These are phyloP conservation scores for Leptonema lineaticorne DNA, from an alignment of 1,140 invertebrate genomes.

Conservation along the genomic window DNA sequence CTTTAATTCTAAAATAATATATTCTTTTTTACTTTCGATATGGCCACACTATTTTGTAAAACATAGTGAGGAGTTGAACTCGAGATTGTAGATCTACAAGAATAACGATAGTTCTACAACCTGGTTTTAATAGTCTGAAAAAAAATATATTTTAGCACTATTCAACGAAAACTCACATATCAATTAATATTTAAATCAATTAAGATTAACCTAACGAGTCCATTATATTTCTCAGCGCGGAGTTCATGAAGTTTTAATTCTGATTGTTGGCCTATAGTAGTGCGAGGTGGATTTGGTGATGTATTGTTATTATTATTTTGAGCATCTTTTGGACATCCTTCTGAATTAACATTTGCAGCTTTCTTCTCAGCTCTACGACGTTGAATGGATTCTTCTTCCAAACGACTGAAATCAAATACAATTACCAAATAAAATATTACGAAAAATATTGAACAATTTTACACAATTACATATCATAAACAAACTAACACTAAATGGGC, in stretches of 20 bases:
- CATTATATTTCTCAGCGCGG: constrained; percentile 92
- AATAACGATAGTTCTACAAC: constrained; percentile 89
- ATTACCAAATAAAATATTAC: too few relatives aligned
- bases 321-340: constrained; percentile 15
- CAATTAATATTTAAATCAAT: background rate
- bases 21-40: constrained; percentile 85
- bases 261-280: constrained; percentile 51
- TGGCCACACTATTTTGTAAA: constrained; percentile 92
- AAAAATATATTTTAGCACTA: background rate
- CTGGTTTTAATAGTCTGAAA: constrained; percentile 80
- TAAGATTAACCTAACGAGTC: constrained; percentile 70
- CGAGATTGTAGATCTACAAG: constrained; percentile 88
- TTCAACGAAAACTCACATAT: background rate
- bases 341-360: constrained; percentile 45
- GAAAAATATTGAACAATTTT: too few relatives aligned
- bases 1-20: background rate
- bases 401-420: constrained; percentile 59
- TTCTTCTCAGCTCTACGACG: constrained; percentile 58
- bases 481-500: constrained; percentile 77
- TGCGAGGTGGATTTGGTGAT: constrained; percentile 30
- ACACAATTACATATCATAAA: too few relatives aligned
- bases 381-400: constrained; percentile 79
- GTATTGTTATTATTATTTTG: constrained; percentile 55
- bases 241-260: constrained; percentile 89
- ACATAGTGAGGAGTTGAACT: constrained; percentile 81